Conservation (phyloP, 1,140 invertebrate species). For the Argopecten irradians region DNA sequence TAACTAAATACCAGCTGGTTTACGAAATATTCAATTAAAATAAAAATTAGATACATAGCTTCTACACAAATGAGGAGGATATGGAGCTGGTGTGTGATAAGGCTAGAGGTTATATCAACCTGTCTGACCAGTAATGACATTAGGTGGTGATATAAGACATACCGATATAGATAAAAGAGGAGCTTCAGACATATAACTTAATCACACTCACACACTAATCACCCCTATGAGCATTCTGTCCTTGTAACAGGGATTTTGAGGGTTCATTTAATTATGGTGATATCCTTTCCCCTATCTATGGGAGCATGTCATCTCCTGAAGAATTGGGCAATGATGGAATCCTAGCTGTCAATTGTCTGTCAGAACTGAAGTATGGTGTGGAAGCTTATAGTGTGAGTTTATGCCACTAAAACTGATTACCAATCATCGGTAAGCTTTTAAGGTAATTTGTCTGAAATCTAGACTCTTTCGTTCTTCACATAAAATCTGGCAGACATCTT, state of each 20-base stretch:
- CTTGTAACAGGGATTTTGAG: conserved; percentile 6
- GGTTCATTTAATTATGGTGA: neutral
- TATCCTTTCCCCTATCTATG: conserved; percentile 6
- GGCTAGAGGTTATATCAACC: too few relatives aligned
- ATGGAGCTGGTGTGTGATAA: too few relatives aligned
- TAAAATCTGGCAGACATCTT: too few relatives aligned
- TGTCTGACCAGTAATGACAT: neutral
- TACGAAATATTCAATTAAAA: too few relatives aligned
- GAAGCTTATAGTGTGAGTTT: neutral
- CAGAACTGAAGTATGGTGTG: neutral
- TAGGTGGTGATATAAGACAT: neutral
- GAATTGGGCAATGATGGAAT: neutral
- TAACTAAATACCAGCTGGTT: too few relatives aligned
- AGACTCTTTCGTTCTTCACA: too few relatives aligned
- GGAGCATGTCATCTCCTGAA: neutral
- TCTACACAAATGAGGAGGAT: too few relatives aligned
- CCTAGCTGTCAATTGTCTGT: neutral
- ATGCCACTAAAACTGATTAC: neutral
- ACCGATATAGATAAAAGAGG: neutral
- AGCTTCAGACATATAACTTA: neutral
- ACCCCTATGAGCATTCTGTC: neutral
- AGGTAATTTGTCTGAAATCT: neutral
- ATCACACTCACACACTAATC: conserved; percentile 8
- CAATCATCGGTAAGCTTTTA: neutral
- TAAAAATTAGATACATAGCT: too few relatives aligned